Percentiles rank a stretch among this genome's conserved stretches.
Evolutionary conservation across 2,797 vertebrate species (phyloP).

Genomic region (Propithecus perrieri): DNA sequence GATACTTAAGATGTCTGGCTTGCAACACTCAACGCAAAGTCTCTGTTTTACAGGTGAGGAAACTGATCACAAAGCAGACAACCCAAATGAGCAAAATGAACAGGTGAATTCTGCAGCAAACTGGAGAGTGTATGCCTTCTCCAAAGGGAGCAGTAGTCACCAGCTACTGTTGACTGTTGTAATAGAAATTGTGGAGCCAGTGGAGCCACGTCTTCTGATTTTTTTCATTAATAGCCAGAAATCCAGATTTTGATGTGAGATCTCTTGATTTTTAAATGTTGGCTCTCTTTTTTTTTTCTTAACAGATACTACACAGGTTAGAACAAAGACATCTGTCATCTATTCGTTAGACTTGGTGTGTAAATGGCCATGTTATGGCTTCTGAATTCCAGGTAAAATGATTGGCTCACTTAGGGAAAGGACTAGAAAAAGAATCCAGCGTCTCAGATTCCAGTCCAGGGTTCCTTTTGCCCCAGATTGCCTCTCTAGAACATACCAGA

Average conservation of each 20-base stretch:
- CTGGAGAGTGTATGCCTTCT: not conserved
- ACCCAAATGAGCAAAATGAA: not conserved
- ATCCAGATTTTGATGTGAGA: not conserved
- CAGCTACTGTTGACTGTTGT: not conserved
- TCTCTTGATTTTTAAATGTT: not conserved
- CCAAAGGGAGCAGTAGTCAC: not conserved
- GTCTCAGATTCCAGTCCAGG: not conserved
- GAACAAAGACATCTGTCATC: not conserved
- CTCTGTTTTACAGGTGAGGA: not conserved
- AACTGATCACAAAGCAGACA: not conserved
- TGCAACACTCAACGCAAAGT: not conserved
- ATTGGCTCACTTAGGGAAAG: not conserved
- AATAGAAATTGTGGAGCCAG: not conserved
- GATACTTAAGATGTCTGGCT: not conserved
- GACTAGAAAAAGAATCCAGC: not conserved
- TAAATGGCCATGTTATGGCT: not conserved
- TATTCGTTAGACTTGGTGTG: not conserved
- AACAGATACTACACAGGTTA: not conserved
- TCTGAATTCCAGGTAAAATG: not conserved
- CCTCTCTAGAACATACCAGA: not conserved
- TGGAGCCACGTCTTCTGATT: not conserved
- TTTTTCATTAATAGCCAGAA: not conserved
- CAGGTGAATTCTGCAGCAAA: not conserved
- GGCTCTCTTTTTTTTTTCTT: not conserved
- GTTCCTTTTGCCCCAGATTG: not conserved